Percentiles rank a stretch among this genome's conserved stretches.
phyloP scores from a whole-genome alignment of 2,888 invertebrate genomes.

The Apotomis capreana region DNA sequence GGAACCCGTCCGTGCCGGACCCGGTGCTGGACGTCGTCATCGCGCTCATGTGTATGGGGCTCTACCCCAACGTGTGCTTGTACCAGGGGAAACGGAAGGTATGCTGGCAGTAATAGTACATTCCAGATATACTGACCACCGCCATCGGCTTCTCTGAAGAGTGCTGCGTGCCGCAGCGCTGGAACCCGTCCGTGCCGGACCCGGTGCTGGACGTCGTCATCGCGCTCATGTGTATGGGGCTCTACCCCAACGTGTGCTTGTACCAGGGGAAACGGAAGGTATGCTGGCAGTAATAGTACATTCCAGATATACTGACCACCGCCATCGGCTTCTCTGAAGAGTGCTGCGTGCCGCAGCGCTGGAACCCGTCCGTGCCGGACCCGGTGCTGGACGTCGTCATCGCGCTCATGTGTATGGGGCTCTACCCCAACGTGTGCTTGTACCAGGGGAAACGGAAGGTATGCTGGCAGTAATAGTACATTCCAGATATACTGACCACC shows the following conservation, averaged over 20 bases:
- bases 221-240: slow-evolving; percentile 93
- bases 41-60: slow-evolving; percentile 93
- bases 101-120: slow-evolving; percentile 50
- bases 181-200: slow-evolving; percentile 91
- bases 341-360: slow-evolving; percentile 87
- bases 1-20: slow-evolving; percentile 91
- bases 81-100: slow-evolving; percentile 97
- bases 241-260: slow-evolving; percentile 98
- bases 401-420: slow-evolving; percentile 93
- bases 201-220: slow-evolving; percentile 91
- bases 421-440: slow-evolving; percentile 98
- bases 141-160: slow-evolving; percentile 95
- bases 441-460: slow-evolving; percentile 97
- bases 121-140: slow-evolving; percentile 84
- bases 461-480: slow-evolving; percentile 50
- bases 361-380: slow-evolving; percentile 91
- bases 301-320: slow-evolving; percentile 84
- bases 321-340: slow-evolving; percentile 95
- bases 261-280: slow-evolving; percentile 97
- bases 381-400: slow-evolving; percentile 91
- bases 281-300: slow-evolving; percentile 50
- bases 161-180: slow-evolving; percentile 87
- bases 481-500: slow-evolving; percentile 84
- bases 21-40: slow-evolving; percentile 91
- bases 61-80: slow-evolving; percentile 98